Base-by-base conservation (phyloP, 2,888 invertebrate species). In the Tortrix viridana region DNA sequence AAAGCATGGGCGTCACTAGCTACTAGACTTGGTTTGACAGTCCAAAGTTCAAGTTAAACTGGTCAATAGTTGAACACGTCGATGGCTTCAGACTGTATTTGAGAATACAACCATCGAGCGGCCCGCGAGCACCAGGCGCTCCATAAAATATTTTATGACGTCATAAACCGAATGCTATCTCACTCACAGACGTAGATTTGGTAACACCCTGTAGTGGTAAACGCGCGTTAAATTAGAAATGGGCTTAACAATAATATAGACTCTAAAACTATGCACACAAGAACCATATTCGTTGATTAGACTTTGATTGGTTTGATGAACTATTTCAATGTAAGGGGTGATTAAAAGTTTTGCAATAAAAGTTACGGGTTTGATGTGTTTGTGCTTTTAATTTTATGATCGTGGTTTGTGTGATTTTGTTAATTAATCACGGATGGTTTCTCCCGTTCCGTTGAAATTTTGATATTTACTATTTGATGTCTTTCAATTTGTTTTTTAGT, bases 81-180 rank as follows among this genome's bases (percentile, higher is more conserved):
- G 3, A 32, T 12, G 32, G 3, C 32, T 32, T 32, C 3, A 32
- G 12, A 32, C 32, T 32, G 32, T 7, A 4, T 32, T 32, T 32
- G 32, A 32, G 32, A 32, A 32, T 32, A 32, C 32, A 9, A 4
- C 2, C 22, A 22, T 2, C 2, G 16, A n/a, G 32, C 55, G 37
- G 50, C 18, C 52, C 52, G 52, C 61, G 49, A 49, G 52, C 44
- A 32, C 47, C 37, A 46, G 57, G 41, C 54, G 69, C 71, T 63
- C 63, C 71, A 74, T 80, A 79, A 81, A 81, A 81, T 80, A 80
- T 79, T 81, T 81, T 81, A 81, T 72, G 76, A 71, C 61, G 37
- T 67, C 71, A 74, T 77, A 80, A 80, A 70, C 71, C 64, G 70
- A 73, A 74, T 70, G 71, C 74, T 72, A 74, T 72, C 72, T 67